Evolutionary conservation across 1,140 invertebrate species (phyloP), one percentile per base, ranked within the genome.

Genomic region (Asobara japonica): DNA sequence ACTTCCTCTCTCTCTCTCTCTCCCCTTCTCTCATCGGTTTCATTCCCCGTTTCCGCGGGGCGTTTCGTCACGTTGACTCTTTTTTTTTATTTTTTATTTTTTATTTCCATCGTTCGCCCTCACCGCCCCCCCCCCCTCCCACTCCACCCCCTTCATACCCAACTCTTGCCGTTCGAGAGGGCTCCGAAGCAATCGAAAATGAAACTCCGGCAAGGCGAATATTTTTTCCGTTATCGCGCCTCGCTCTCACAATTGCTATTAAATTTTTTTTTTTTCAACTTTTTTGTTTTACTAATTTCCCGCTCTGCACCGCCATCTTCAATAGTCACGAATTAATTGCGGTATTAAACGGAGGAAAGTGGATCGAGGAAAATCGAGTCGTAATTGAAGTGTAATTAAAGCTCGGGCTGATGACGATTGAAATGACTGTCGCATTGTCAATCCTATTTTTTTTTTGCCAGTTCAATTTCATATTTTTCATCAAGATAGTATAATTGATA

Each of bases 1-100:
- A 29, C 60, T 51, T 22, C 29, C 31, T 51, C 48, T 56, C 29
- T 16, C 30, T 68, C 25, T 31, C 8, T 31, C 22, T 66, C n/a
- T 29, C 18, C n/a, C 67, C 36, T 74, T 62, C 69, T 62, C 65
- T 74, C 69, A 71, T 71, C 69, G 73, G 65, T 71, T 74, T 74
- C 61, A 67, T 71, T 68, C 69, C 48, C 20, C 67, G 72, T 71
- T 71, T 71, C 61, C 69, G 69, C 69, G 45, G 61, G 69, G 69
- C 27, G 25, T 66, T 65, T 71, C 68, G 69, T 61, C 67, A 45
- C 29, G 67, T 69, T 69, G 62, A 29, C 30, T 51, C 51, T 64
- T 64, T 64, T 56, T 65, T 72, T 48, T 45, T 62, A 31, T 16
- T 62, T 62, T 31, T 16, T 16, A 62, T 62, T 30, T 25, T 56